Conservation (phyloP, 2,113 vertebrate species). For the Drymodes brunneopygia region DNA sequence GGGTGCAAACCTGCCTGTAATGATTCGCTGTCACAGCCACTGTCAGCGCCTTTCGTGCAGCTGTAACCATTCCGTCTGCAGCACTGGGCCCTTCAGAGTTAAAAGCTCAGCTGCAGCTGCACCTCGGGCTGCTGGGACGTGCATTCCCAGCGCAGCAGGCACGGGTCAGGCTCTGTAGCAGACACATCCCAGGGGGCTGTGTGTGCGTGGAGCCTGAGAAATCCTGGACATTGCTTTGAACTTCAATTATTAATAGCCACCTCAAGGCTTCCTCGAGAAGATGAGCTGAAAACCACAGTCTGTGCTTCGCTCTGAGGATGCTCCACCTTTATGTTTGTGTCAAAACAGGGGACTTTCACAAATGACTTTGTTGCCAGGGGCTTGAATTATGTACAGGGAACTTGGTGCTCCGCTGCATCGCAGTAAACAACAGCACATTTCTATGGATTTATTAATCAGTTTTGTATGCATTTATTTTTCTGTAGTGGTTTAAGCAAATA, state of each 20-base stretch:
- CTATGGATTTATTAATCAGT: slow-evolving; percentile 14
- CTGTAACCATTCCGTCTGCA: background rate
- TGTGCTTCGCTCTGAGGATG: background rate
- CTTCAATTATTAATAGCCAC: slow-evolving; percentile 14
- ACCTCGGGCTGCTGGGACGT: background rate
- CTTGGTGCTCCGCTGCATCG: background rate
- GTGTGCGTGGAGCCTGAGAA: background rate
- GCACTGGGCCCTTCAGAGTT: background rate
- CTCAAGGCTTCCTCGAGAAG: background rate
- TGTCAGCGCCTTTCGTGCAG: rapidly evolving
- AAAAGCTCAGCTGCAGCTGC: background rate
- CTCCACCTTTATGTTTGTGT: background rate
- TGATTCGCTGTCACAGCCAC: background rate
- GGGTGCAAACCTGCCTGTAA: background rate
- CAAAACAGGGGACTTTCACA: slow-evolving; percentile 13
- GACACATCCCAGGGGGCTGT: background rate
- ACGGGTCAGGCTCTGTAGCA: background rate
- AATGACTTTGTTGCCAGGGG: background rate
- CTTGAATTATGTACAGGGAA: background rate
- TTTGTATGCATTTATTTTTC: slow-evolving; percentile 24
- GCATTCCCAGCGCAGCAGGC: background rate
- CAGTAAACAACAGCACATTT: background rate
- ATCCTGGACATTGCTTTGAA: slow-evolving; percentile 18
- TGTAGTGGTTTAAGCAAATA: slow-evolving; percentile 46
- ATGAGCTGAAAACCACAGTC: background rate